A percentile compares a stretch with the other conserved stretches of the same genome.
phyloP scores from a whole-genome alignment of 1,140 invertebrate genomes.

The Drosophila chauvacae region DNA sequence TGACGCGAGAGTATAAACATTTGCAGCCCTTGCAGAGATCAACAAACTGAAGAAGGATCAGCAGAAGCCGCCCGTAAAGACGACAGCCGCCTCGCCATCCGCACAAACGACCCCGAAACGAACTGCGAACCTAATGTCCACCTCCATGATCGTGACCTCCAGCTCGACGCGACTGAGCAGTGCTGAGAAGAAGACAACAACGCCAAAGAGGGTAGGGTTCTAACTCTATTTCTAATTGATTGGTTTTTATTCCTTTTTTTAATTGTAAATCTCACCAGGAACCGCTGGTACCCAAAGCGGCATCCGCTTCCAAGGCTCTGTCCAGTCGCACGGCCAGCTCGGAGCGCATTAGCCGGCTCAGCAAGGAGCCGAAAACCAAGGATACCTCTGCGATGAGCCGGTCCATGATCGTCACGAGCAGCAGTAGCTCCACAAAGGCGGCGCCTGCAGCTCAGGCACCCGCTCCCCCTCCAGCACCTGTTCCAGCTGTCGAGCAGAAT shows the following conservation, averaged over 20 bases:
- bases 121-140: slow-evolving; percentile 82
- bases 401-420: slow-evolving; percentile 73
- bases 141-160: slow-evolving; percentile 81
- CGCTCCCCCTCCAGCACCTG: slow-evolving; percentile 8
- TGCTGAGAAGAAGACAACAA: slow-evolving; percentile 85
- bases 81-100: slow-evolving; percentile 69
- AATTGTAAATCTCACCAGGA: slow-evolving; percentile 45
- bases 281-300: slow-evolving; percentile 65
- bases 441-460: slow-evolving; percentile 15
- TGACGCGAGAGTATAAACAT: no score
- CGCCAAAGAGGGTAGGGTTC: slow-evolving; percentile 85
- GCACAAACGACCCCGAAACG: slow-evolving; percentile 84
- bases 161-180: slow-evolving; percentile 82
- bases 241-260: neutral
- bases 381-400: slow-evolving; percentile 61
- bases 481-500: slow-evolving; percentile 40
- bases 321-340: slow-evolving; percentile 75
- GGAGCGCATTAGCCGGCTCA: slow-evolving; percentile 72
- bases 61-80: slow-evolving; percentile 76
- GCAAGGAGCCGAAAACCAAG: slow-evolving; percentile 67
- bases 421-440: slow-evolving; percentile 41
- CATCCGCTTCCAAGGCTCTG: slow-evolving; percentile 77
- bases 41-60: slow-evolving; percentile 81
- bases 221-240: neutral
- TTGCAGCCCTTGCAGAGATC: slow-evolving; percentile 53